A percentile compares a stretch with the other conserved stretches of the same genome.
Conservation (phyloP, 2,888 invertebrate species). For the Limnephilus rhombicus region DNA sequence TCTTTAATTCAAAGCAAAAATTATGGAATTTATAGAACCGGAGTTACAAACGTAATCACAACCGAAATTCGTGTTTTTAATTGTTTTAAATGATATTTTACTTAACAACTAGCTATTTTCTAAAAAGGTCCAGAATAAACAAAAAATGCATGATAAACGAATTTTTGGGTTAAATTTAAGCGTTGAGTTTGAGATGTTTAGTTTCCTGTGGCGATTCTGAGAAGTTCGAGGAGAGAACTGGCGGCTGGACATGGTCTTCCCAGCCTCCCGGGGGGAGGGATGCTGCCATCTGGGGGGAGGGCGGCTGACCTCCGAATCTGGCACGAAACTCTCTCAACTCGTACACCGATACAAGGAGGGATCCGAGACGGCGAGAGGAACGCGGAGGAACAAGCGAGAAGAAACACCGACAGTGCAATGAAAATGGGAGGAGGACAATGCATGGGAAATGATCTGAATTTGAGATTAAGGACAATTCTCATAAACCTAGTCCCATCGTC, state of each 20-base stretch:
- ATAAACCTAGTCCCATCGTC: neutral
- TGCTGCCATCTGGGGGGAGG: conserved; percentile 71
- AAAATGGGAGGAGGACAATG: conserved; percentile 41
- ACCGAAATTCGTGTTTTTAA: neutral
- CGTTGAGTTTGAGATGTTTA: conserved; percentile 37
- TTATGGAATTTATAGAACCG: too few relatives aligned
- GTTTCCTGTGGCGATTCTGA: conserved; percentile 69
- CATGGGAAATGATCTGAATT: conserved; percentile 35
- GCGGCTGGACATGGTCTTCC: conserved; percentile 65
- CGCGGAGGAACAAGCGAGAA: conserved; percentile 13
- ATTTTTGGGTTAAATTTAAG: neutral
- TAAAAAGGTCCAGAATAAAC: neutral
- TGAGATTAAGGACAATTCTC: conserved; percentile 26
- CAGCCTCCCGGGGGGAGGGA: conserved; percentile 67
- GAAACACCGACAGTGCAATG: conserved; percentile 5
- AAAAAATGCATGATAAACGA: fast-evolving
- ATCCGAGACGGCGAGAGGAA: conserved; percentile 28
- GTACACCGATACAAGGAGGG: neutral
- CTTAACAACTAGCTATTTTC: neutral
- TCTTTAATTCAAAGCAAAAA: too few relatives aligned
- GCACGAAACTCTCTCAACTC: conserved; percentile 45
- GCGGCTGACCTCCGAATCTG: conserved; percentile 66
- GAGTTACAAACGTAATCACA: too few relatives aligned
- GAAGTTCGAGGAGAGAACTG: conserved; percentile 72
- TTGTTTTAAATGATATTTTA: neutral